Conservation (phyloP, 2,797 vertebrate genomes). For the Malacoraja senta region DNA sequence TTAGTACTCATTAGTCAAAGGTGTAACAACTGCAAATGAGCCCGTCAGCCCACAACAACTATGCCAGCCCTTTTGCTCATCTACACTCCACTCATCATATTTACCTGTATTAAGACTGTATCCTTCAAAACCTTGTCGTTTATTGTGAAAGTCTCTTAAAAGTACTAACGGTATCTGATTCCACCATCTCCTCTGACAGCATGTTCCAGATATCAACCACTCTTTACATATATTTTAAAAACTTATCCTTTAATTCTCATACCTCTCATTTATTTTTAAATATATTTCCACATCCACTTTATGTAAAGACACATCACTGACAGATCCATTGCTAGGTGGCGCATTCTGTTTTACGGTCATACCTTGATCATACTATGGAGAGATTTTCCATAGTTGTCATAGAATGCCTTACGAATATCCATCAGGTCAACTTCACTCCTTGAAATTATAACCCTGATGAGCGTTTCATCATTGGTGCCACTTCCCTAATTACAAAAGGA, state of each 20-base stretch:
- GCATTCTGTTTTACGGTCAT: conserved; percentile 34
- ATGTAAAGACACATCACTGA: not conserved
- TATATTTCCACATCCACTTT: not conserved
- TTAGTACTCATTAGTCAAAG: too few relatives aligned
- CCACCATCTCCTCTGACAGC: too few relatives aligned
- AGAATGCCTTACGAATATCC: conserved; percentile 73
- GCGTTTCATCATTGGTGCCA: conserved; percentile 80
- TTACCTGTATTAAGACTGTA: too few relatives aligned
- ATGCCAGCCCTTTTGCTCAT: too few relatives aligned
- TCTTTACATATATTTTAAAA: too few relatives aligned
- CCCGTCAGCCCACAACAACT: not conserved
- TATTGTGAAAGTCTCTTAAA: too few relatives aligned
- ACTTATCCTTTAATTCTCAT: too few relatives aligned
- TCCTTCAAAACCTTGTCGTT: too few relatives aligned
- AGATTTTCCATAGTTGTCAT: conserved; percentile 71
- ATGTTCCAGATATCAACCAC: too few relatives aligned
- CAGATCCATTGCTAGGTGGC: not conserved
- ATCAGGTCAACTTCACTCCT: conserved; percentile 85
- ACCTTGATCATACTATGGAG: conserved; percentile 82
- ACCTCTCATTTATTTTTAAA: conserved; percentile 21
- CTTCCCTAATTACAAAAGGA: conserved; percentile 54
- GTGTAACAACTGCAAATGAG: too few relatives aligned
- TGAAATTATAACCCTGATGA: conserved; percentile 84
- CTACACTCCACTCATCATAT: too few relatives aligned
- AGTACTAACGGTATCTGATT: too few relatives aligned